These are phyloP conservation scores for Alcedo quadribrachys DNA, from an alignment of 2,797 vertebrate genomes.

Conservation along the genomic window DNA sequence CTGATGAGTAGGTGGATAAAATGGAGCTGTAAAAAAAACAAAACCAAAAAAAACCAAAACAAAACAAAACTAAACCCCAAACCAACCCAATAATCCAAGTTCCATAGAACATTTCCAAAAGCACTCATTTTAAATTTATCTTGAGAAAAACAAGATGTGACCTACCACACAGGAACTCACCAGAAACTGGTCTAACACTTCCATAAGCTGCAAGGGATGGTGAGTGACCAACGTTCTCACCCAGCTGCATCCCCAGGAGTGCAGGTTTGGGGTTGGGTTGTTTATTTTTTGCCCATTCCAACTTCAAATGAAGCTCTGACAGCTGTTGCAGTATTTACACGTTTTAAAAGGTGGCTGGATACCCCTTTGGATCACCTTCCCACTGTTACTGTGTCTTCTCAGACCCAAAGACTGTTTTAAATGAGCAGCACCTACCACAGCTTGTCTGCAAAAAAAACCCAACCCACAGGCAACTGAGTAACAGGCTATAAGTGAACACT, in stretches of 20 bases:
- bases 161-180: slow-evolving; percentile 67
- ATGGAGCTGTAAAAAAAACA: slow-evolving; percentile 69
- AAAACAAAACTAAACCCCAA: neutral
- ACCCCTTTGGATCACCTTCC: slow-evolving; percentile 13
- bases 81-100: slow-evolving; percentile 8
- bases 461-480: neutral
- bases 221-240: slow-evolving; percentile 26
- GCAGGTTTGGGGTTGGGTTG: neutral
- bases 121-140: slow-evolving; percentile 53
- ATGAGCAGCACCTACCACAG: neutral
- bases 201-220: slow-evolving; percentile 38
- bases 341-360: slow-evolving; percentile 39
- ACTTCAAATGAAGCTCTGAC: slow-evolving; percentile 68
- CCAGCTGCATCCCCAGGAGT: slow-evolving; percentile 50
- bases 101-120: slow-evolving; percentile 60
- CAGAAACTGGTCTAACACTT: slow-evolving; percentile 71
- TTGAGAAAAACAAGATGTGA: slow-evolving; percentile 70
- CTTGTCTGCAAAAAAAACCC: neutral
- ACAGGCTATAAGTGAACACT: neutral
- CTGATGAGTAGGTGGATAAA: slow-evolving; percentile 61
- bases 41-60: neutral
- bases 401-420: slow-evolving; percentile 19
- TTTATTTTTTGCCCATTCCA: slow-evolving; percentile 41
- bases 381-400: neutral
- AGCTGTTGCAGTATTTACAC: slow-evolving; percentile 74